phyloP scores from a whole-genome alignment of 1,140 invertebrate genomes.

The Megathymus violae region DNA sequence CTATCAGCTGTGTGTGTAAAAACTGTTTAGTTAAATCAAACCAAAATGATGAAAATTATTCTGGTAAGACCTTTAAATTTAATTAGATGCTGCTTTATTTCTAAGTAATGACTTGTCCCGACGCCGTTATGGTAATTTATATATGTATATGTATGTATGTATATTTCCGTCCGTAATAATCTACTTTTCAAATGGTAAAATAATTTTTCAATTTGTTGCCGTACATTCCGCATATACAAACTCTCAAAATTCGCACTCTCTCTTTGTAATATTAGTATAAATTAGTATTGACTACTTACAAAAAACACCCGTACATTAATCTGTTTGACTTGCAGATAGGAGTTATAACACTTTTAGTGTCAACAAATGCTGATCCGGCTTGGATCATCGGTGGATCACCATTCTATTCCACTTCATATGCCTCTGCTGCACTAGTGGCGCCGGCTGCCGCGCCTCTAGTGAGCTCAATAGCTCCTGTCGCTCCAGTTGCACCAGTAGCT shows the following conservation, averaged over 20 bases:
- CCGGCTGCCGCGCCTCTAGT: constrained; percentile 7
- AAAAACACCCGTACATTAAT: too few species aligned
- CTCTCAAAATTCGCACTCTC: too few species aligned
- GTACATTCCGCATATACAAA: too few species aligned
- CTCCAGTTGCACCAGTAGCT: constrained; percentile 12
- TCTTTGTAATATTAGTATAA: too few species aligned
- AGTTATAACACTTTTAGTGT: constrained; percentile 35
- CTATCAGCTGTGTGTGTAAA: constrained; percentile 33
- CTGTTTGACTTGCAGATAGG: constrained; percentile 35
- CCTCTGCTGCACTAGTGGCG: constrained; percentile 31
- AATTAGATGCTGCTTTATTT: too few species aligned
- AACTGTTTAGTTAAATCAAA: constrained; percentile 23
- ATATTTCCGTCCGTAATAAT: too few species aligned
- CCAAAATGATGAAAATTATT: constrained; percentile 44
- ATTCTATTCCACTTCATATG: constrained; percentile 28
- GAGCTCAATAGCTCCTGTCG: constrained; percentile 4
- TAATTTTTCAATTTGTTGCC: too few species aligned
- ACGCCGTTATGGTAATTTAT: too few species aligned
- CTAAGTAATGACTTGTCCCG: too few species aligned
- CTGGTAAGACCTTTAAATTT: constrained; percentile 54
- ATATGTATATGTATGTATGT: too few species aligned
- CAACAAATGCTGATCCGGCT: constrained; percentile 41
- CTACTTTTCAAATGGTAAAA: too few species aligned
- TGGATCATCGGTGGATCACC: constrained; percentile 35
- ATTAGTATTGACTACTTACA: too few species aligned